Percentiles rank a stretch among this genome's conserved stretches.
Conservation (phyloP, 2,797 vertebrate species). For the Pangasius macronema region DNA sequence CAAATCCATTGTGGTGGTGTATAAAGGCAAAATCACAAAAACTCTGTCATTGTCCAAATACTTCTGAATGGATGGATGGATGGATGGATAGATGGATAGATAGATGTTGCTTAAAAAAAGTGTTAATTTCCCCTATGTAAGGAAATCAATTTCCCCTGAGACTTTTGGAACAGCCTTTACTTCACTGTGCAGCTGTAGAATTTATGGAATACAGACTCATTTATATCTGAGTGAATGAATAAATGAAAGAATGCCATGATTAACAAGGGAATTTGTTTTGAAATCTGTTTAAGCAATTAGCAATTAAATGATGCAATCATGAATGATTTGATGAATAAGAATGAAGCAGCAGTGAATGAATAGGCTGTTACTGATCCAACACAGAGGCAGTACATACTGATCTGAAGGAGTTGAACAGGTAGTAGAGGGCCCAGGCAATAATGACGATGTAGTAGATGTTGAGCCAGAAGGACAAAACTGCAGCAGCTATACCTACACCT, state of each 20-base stretch:
- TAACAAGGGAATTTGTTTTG: neutral
- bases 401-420: slow-evolving; percentile 88
- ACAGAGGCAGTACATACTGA: slow-evolving; percentile 68
- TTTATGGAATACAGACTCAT: neutral
- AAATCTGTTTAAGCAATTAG: neutral
- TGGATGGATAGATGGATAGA: too few species aligned
- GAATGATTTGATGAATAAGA: slow-evolving; percentile 1
- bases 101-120: too few species aligned
- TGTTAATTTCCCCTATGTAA: too few species aligned
- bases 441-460: slow-evolving; percentile 95
- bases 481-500: slow-evolving; percentile 88
- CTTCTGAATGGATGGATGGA: too few species aligned
- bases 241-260: neutral
- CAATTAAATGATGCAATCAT: neutral
- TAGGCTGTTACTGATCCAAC: neutral
- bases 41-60: too few species aligned
- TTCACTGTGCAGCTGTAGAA: neutral
- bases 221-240: slow-evolving; percentile 4
- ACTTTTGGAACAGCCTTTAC: too few species aligned
- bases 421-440: slow-evolving; percentile 92
- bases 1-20: too few species aligned
- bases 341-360: neutral
- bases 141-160: too few species aligned
- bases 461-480: slow-evolving; percentile 90
- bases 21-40: too few species aligned